Percentiles rank a stretch among this genome's conserved stretches.
phyloP scores from a whole-genome alignment of 2,797 vertebrate species.

The Atherinosoma microstoma region DNA sequence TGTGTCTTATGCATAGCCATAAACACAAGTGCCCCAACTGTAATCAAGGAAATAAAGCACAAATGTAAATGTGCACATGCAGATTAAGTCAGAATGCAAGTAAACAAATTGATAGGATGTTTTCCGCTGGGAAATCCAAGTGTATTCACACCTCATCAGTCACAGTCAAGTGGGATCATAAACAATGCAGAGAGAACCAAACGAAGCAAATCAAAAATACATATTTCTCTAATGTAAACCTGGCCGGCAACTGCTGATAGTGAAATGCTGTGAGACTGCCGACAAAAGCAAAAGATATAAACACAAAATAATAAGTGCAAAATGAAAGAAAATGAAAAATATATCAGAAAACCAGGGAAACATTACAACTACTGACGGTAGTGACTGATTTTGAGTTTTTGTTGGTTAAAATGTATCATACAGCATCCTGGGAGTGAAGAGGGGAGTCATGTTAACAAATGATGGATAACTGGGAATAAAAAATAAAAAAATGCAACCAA shows the following conservation, averaged over 20 bases:
- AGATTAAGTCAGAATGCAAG: neutral
- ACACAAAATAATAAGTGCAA: constrained; percentile 10
- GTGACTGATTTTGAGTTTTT: too few species aligned
- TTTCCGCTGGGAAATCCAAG: neutral
- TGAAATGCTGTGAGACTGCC: constrained; percentile 6
- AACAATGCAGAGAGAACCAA: constrained; percentile 27
- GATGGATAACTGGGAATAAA: too few species aligned
- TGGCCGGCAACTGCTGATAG: constrained; percentile 20
- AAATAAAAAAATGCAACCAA: too few species aligned
- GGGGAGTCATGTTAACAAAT: too few species aligned
- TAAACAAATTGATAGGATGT: neutral
- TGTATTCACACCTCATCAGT: constrained; percentile 2
- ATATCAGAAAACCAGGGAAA: constrained; percentile 15
- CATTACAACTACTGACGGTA: too few species aligned
- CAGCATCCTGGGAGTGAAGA: too few species aligned
- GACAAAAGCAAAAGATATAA: constrained; percentile 2
- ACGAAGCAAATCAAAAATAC: constrained; percentile 24
- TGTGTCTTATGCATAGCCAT: neutral
- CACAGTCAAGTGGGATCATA: constrained; percentile 25
- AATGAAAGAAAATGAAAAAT: constrained; percentile 25
- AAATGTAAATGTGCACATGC: constrained; percentile 1
- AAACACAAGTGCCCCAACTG: neutral
- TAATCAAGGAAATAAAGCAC: constrained; percentile 4
- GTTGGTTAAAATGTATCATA: too few species aligned
- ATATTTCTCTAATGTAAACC: constrained; percentile 18